Base-by-base conservation (phyloP, 2,888 invertebrate species). In the Griposia aprilina region DNA sequence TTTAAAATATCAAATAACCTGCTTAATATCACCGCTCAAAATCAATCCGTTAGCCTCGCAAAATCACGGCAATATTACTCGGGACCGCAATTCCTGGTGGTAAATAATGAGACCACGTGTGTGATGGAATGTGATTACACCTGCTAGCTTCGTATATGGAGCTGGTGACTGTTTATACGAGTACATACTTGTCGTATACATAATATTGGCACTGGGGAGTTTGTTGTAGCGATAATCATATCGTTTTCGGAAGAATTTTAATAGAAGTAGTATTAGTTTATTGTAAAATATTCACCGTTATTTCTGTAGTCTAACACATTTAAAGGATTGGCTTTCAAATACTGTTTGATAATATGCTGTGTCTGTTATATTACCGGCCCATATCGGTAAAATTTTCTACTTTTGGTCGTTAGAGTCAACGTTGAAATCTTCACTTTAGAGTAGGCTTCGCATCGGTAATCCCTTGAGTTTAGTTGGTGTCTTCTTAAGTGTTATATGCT, bases 21-120 rank as follows among this genome's bases (percentile, higher is more conserved):
- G 15, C n/a, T 41, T n/a, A n/a, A 8, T 41, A 59, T 26, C 7
- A 26, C 59, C 23, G 8, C 23, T 8, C 2, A 4, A n/a, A 65
- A n/a, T 41, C n/a, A 41, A 65, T 45, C 1, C 23, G 30, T 17
- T 30, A 60, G 30, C 30, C 23, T 30, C 10, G 45, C 48, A 48
- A 48, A 23, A 23, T 23, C 20, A 23, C 17, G 48, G 2, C 36
- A 11, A 50, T 36, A 72, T 48, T 13, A 48, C n/a, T 30, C 48
- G 36, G 3, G 3, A 50, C 17, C 45, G 23, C 23, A 30, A 10
- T 3, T 45, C 23, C 17, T 45, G 30, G 17, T 23, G 23, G 55
- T 30, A 57, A 74, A 57, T 67, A 55, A 67, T 74, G 55, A 67
- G 30, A 57, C 45, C 41, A 26, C 50, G 36, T 36, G 10, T 23